Percentiles rank a stretch among this genome's conserved stretches.
Evolutionary conservation across 2,888 invertebrate species (phyloP).

Genomic region (Podabrus alpinus): DNA sequence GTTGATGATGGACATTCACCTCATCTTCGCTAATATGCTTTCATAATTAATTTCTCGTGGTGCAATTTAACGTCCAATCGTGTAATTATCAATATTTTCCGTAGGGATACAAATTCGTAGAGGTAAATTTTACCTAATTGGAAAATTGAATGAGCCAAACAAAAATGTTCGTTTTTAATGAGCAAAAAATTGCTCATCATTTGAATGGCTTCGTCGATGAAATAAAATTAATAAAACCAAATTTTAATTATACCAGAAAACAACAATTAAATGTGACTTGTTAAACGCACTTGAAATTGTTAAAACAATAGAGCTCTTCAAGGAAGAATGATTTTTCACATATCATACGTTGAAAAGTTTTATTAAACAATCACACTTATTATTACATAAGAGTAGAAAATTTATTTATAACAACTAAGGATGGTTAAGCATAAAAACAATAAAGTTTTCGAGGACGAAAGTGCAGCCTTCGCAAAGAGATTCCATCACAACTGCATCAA

Average conservation of each 20-base stretch:
- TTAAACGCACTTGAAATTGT: neutral
- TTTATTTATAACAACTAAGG: neutral
- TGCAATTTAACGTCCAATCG: neutral
- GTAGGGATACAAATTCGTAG: neutral
- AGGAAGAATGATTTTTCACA: neutral
- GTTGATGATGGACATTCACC: slow-evolving; percentile 21
- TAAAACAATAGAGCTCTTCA: neutral
- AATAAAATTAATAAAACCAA: neutral
- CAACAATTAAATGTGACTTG: neutral
- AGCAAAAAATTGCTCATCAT: no score
- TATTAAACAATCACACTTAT: neutral
- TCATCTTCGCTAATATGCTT: slow-evolving; percentile 10
- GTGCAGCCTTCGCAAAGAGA: neutral
- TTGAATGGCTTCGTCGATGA: neutral
- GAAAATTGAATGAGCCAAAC: no score
- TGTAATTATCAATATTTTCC: neutral
- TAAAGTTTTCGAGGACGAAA: neutral
- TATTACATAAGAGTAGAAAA: neutral
- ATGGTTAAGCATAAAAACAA: neutral
- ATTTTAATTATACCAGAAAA: neutral
- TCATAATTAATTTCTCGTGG: neutral
- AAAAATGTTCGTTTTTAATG: no score
- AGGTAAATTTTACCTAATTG: no score
- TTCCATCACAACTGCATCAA: neutral
- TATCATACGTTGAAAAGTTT: neutral